Percentiles rank a stretch among this genome's conserved stretches.
phyloP scores from a whole-genome alignment of 2,113 vertebrate species.

The Upupa epops region DNA sequence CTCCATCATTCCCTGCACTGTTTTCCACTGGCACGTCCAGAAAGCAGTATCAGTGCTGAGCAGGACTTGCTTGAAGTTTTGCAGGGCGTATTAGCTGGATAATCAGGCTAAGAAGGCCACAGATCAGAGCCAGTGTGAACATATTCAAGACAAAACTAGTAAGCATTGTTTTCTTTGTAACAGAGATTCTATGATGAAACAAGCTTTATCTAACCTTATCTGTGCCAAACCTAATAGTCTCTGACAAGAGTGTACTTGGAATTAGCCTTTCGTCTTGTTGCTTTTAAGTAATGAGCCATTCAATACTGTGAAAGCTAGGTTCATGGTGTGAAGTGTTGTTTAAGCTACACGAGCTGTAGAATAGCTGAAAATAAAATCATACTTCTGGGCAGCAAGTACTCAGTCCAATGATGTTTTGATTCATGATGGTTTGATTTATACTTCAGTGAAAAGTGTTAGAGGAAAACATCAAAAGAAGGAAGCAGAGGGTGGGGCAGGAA shows the following conservation, averaged over 20 bases:
- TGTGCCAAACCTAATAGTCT: not conserved
- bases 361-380: not conserved
- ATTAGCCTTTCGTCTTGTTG: not conserved
- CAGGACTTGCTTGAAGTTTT: not conserved
- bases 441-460: not conserved
- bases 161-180: conserved; percentile 2
- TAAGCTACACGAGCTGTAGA: not conserved
- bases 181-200: not conserved
- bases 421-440: not conserved
- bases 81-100: not conserved
- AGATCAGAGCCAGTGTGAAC: not conserved
- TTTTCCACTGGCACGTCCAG: not conserved
- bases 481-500: not conserved
- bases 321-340: not conserved
- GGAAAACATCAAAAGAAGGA: not conserved
- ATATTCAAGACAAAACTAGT: not conserved
- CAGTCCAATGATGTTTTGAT: no score
- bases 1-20: not conserved
- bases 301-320: not conserved
- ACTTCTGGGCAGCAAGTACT: not conserved
- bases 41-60: not conserved
- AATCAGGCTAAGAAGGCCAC: not conserved
- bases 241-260: conserved; percentile 17
- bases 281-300: not conserved
- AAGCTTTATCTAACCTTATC: conserved; percentile 4